phyloP scores from a whole-genome alignment of 2,113 vertebrate species.

The Danionella cerebrum region DNA sequence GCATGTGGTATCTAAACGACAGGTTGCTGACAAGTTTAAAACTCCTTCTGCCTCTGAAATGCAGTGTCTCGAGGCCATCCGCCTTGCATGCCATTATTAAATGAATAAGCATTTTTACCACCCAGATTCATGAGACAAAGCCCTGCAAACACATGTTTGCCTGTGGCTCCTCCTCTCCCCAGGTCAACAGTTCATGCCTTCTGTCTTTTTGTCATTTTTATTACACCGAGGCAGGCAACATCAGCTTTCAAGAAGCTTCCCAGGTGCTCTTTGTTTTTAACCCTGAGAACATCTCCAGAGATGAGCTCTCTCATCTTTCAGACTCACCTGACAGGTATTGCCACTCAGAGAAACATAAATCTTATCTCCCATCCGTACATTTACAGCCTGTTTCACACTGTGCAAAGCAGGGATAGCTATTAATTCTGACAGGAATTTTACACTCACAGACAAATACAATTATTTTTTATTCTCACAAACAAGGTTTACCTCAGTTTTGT shows the following conservation, averaged over 20 bases:
- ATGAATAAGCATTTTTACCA: constrained; percentile 14
- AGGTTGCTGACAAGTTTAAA: constrained; percentile 38
- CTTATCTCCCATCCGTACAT: background rate
- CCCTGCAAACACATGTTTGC: constrained; percentile 6
- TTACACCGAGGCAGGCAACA: constrained; percentile 12
- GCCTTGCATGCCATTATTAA: constrained; percentile 13
- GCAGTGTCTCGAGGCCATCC: constrained; percentile 13
- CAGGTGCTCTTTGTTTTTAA: constrained; percentile 41
- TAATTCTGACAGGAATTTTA: too few relatives aligned
- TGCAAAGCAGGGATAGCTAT: background rate
- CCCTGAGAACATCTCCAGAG: constrained; percentile 3
- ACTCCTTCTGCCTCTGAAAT: constrained; percentile 20
- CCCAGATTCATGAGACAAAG: constrained; percentile 16
- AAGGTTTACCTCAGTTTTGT: background rate
- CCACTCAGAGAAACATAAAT: background rate
- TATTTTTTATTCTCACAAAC: too few relatives aligned
- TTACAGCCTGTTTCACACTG: background rate
- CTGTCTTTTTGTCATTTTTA: constrained; percentile 42
- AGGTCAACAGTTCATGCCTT: constrained; percentile 42
- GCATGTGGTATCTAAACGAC: constrained; percentile 29
- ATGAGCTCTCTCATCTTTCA: background rate
- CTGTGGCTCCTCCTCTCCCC: constrained; percentile 22
- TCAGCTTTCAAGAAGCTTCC: constrained; percentile 36
- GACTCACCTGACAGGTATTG: constrained; percentile 2
- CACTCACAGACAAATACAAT: too few relatives aligned